Percentiles rank a stretch among this genome's conserved stretches.
Conservation (phyloP, 2,113 vertebrate genomes). For the Erythrolamprus reginae region DNA sequence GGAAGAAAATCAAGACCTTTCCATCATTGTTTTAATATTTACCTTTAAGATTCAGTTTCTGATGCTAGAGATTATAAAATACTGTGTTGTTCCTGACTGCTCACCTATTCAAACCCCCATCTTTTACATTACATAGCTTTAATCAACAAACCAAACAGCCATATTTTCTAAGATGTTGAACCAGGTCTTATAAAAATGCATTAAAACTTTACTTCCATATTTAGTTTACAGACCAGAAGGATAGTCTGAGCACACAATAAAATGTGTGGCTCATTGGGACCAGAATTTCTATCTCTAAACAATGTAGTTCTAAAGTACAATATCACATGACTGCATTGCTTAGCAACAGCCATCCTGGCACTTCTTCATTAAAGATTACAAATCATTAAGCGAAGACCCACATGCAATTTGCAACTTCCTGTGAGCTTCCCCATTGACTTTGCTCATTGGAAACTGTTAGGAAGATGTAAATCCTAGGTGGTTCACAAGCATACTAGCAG, state of each 20-base stretch:
- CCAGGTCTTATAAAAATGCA: not conserved
- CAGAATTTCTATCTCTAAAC: not conserved
- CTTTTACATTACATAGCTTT: not conserved
- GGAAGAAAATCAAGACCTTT: not conserved
- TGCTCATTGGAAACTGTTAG: not conserved
- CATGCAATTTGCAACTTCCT: not conserved
- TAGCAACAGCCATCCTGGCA: not conserved
- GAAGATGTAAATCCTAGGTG: not conserved
- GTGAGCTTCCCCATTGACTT: not conserved
- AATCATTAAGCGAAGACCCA: not conserved
- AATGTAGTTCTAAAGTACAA: not conserved
- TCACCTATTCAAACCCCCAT: no score
- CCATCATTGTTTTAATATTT: not conserved
- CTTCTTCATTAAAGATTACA: not conserved
- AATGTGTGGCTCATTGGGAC: not conserved
- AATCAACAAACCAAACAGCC: not conserved
- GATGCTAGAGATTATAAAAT: not conserved
- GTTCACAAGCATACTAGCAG: not conserved
- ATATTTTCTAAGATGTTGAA: not conserved
- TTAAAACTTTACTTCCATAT: not conserved
- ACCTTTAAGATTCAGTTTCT: not conserved
- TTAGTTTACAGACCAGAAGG: not conserved
- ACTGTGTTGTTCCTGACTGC: not conserved
- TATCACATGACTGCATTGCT: not conserved
- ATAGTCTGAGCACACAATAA: not conserved